Evolutionary conservation across 2,888 invertebrate genomes (phyloP), one percentile per base, ranked within the genome.

Genomic region (Nesidiocoris tenuis): DNA sequence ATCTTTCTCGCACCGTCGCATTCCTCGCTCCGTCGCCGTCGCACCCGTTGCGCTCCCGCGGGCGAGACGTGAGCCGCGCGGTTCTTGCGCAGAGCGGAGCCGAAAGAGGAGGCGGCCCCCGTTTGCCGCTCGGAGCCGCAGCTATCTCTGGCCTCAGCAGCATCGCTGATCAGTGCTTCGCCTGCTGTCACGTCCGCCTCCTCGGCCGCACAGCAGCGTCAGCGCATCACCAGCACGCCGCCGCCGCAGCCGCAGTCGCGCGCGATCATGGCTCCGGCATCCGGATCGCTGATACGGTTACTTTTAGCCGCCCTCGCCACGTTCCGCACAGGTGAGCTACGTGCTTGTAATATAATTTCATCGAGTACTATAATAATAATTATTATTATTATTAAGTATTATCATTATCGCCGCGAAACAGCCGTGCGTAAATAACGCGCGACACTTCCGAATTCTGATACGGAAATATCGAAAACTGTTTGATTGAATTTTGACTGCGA

Each of bases 241-340:
- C 39, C 39, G 39, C 39, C 39, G 67, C 67, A 55, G n/a, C n/a
- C n/a, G n/a, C n/a, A n/a, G n/a, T 56, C 19, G n/a, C 21, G 22
- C 22, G 67, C 67, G 55, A 55, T 67, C 39, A 39, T 39, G 39
- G n/a, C n/a, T n/a, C n/a, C n/a, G n/a, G n/a, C n/a, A n/a, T 39
- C 39, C 39, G 5, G 39, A 7, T 39, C 39, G 67, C 54, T 67
- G 55, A 22, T 67, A 12, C 67, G 67, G n/a, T 54, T 55, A 55
- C 56, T 67, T 56, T 22, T 67, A 54, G 55, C 55, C 19, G 22
- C 54, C n/a, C 56, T 67, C 55, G 67, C 55, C 67, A 22, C 67
- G n/a, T 56, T 56, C 22, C 67, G 55, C 22, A 12, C 67, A 67
- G 67, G 67, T 67, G 17, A 22, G 67, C n/a, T n/a, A n/a, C n/a